Percentiles rank a stretch among this genome's conserved stretches.
phyloP scores from a whole-genome alignment of 2,888 invertebrate species.

The Scaptomyza parva region DNA sequence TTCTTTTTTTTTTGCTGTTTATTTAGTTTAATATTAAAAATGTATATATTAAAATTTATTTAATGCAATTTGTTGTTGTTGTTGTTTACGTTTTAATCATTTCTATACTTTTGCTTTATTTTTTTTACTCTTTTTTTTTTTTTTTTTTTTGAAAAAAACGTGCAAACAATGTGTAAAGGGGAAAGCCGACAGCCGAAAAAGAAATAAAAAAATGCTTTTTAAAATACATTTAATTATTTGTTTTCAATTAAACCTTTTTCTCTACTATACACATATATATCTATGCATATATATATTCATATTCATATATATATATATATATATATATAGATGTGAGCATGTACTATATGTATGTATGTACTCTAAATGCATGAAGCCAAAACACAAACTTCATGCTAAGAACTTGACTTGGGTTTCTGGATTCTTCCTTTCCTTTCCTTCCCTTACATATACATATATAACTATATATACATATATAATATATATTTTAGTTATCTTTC shows the following conservation, averaged over 20 bases:
- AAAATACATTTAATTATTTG: slow-evolving; percentile 69
- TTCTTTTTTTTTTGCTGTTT: slow-evolving; percentile 46
- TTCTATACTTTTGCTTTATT: slow-evolving; percentile 49
- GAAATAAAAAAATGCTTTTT: slow-evolving; percentile 74
- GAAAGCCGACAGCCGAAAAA: slow-evolving; percentile 85
- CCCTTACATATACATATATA: slow-evolving; percentile 4
- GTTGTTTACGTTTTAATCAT: slow-evolving; percentile 62
- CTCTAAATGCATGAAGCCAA: slow-evolving; percentile 31
- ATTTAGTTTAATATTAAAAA: slow-evolving; percentile 69
- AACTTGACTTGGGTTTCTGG: slow-evolving; percentile 14
- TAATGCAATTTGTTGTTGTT: slow-evolving; percentile 60
- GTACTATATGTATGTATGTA: slow-evolving; percentile 17
- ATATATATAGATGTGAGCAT: background rate
- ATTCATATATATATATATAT: slow-evolving; percentile 20
- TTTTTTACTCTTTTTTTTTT: slow-evolving; percentile 48
- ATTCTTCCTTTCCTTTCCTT: slow-evolving; percentile 3
- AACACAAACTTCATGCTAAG: slow-evolving; percentile 42
- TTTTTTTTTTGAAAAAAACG: slow-evolving; percentile 82
- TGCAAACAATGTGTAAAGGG: slow-evolving; percentile 86
- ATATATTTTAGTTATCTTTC: background rate
- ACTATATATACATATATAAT: background rate
- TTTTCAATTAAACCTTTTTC: slow-evolving; percentile 46
- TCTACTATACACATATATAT: slow-evolving; percentile 5
- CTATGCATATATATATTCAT: slow-evolving; percentile 10
- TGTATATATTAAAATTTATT: slow-evolving; percentile 72